Conservation (phyloP, 2,113 vertebrate genomes). For the Zapornia atra region DNA sequence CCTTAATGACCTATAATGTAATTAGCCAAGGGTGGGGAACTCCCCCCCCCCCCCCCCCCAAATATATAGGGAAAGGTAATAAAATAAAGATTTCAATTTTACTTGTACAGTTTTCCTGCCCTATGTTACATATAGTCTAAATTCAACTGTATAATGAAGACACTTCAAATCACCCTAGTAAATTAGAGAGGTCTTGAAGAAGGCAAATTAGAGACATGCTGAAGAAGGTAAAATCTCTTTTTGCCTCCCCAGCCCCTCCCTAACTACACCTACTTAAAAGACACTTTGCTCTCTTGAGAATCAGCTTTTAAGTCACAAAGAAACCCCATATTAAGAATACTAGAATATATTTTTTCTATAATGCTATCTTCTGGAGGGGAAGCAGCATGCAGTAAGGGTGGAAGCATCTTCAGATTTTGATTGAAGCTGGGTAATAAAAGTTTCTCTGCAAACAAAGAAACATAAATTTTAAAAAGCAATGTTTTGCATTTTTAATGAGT, state of each 20-base stretch:
- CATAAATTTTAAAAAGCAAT: conserved; percentile 4
- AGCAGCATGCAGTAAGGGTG: not conserved
- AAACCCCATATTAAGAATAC: not conserved
- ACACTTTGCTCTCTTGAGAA: not conserved
- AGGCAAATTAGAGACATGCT: not conserved
- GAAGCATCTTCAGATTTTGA: not conserved
- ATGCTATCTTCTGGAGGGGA: not conserved
- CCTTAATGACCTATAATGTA: not conserved
- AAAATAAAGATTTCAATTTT: not conserved
- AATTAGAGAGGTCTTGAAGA: not conserved
- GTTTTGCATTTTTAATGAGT: conserved; percentile 11
- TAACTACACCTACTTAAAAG: not conserved
- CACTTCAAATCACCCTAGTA: not conserved
- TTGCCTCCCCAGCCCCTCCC: not conserved
- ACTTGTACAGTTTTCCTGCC: not conserved
- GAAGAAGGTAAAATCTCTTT: not conserved
- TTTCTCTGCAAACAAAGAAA: conserved; percentile 24
- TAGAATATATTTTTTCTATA: not conserved
- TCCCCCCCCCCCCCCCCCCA: accelerated
- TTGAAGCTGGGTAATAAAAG: not conserved
- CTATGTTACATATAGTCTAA: not conserved
- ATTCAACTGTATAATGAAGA: not conserved
- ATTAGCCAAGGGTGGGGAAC: not conserved
- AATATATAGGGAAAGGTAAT: not conserved
- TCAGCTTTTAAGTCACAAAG: not conserved